Evolutionary conservation across 1,140 invertebrate genomes (phyloP).

Genomic region (Trachymyrmex cornetzi): DNA sequence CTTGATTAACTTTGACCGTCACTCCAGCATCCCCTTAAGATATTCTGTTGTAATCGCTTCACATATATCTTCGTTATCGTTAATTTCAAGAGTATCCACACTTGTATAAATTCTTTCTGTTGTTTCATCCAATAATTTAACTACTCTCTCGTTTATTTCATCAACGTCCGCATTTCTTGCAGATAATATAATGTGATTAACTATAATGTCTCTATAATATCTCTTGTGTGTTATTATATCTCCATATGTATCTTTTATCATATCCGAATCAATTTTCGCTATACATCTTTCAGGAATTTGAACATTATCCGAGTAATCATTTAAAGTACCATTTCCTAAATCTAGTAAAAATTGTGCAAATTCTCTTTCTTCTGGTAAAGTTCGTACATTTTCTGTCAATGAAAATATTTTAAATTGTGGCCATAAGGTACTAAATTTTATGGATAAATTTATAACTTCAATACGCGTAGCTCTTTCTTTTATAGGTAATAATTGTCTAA

Average conservation of each 20-base stretch:
- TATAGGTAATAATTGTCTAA: slow-evolving; percentile 16
- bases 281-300: background rate
- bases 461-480: background rate
- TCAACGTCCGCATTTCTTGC: background rate
- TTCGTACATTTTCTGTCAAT: slow-evolving; percentile 13
- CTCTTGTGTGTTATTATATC: background rate
- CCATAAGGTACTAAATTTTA: slow-evolving; percentile 27
- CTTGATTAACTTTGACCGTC: no score
- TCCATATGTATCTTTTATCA: background rate
- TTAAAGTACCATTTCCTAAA: slow-evolving; percentile 22
- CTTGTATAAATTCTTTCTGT: slow-evolving; percentile 22
- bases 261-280: background rate
- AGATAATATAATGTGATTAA: background rate
- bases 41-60: background rate
- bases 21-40: no score
- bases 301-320: slow-evolving; percentile 16
- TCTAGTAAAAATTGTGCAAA: slow-evolving; percentile 33
- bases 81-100: background rate
- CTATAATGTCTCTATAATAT: no score
- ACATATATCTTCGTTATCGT: background rate
- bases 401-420: slow-evolving; percentile 40
- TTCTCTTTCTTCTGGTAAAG: slow-evolving; percentile 6
- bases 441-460: slow-evolving; percentile 39
- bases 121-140: background rate
- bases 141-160: background rate